Percentiles rank a stretch among this genome's conserved stretches.
Conservation (phyloP, 2,888 invertebrate genomes). For the Chydorus sphaericus region DNA sequence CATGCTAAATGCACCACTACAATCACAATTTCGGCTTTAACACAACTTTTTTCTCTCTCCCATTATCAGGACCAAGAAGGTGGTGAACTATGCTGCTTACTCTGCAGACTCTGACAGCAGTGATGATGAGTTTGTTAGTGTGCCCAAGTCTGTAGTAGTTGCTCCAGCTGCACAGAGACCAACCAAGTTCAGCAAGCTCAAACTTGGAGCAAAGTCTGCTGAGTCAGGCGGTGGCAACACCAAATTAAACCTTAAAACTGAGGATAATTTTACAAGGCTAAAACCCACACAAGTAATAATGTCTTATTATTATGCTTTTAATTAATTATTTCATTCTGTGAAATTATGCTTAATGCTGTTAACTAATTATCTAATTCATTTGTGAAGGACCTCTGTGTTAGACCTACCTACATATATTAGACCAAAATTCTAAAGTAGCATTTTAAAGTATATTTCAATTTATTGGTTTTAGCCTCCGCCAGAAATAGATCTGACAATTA, state of each 20-base stretch:
- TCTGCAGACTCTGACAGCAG: not conserved
- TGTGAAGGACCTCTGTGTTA: too few species aligned
- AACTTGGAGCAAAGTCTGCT: not conserved
- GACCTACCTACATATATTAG: not conserved
- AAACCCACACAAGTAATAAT: too few species aligned
- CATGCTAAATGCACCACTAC: too few species aligned
- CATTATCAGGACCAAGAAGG: not conserved
- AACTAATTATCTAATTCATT: too few species aligned
- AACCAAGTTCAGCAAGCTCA: not conserved
- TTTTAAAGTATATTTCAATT: not conserved
- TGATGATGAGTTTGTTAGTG: not conserved
- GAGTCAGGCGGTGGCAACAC: too few species aligned
- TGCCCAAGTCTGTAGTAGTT: not conserved
- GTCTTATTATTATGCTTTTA: too few species aligned
- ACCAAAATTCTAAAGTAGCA: not conserved
- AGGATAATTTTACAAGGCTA: not conserved
- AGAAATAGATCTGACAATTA: not conserved
- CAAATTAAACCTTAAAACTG: not conserved
- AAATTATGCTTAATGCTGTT: too few species aligned
- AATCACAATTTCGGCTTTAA: too few species aligned
- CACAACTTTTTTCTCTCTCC: not conserved
- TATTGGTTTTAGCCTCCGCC: too few species aligned
- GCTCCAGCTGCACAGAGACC: not conserved
- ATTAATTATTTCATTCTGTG: too few species aligned
- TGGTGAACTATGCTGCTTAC: not conserved